A percentile compares a stretch with the other conserved stretches of the same genome.
Conservation (phyloP, 2,113 vertebrate genomes). For the Melanocharis versteri region DNA sequence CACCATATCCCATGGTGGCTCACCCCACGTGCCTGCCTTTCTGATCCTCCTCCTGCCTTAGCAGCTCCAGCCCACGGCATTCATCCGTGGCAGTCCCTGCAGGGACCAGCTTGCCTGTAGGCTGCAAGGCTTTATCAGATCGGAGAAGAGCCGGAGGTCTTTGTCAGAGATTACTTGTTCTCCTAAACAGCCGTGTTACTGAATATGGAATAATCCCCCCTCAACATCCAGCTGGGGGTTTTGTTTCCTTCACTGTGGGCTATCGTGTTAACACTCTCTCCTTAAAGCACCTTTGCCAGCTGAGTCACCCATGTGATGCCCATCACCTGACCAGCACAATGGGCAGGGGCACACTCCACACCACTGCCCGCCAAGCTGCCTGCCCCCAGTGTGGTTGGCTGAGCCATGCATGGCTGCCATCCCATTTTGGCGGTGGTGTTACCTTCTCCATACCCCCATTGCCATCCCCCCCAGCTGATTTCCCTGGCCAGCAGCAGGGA, state of each 20-base stretch:
- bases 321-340: accelerated
- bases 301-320: neutral
- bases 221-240: neutral
- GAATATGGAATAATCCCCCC: conserved; percentile 31
- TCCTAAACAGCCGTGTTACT: conserved; percentile 14
- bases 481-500: neutral
- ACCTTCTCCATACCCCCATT: neutral
- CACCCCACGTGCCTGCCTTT: neutral
- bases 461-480: neutral
- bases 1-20: neutral
- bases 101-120: conserved; percentile 10
- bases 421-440: accelerated
- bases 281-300: conserved; percentile 11
- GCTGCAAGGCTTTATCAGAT: conserved; percentile 29
- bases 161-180: conserved; percentile 51
- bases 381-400: neutral
- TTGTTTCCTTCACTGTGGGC: neutral
- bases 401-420: neutral
- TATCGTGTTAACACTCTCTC: neutral
- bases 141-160: neutral
- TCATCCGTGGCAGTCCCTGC: neutral
- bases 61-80: neutral
- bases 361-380: neutral
- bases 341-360: neutral
- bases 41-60: neutral